Base-by-base conservation (phyloP, 1,140 invertebrate species). In the Tribolium madens region DNA sequence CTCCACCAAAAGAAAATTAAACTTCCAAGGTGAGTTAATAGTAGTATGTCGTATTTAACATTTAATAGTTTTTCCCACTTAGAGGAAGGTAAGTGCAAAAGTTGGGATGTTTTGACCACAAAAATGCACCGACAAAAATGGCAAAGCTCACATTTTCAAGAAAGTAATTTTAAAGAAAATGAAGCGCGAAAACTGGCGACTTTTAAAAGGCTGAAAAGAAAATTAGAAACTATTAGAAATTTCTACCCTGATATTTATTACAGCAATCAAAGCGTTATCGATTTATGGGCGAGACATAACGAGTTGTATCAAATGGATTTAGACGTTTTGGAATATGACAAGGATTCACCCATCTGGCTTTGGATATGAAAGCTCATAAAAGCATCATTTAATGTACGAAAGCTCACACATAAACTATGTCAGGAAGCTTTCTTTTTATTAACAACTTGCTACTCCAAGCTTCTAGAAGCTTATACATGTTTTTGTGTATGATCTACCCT, bases 381-480 rank as follows among this genome's bases (percentile, higher is more conserved):
- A 52, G 14, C 21, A 26, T 26, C 21, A 50, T 50, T 14, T 50
- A 17, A 57, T 57, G 17, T 57, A 57, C 52, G 17, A 18, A 57
- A 21, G 52, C 15, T 18, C 10, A 26, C 52, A 57, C 17, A 57
- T 50, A 50, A 50, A 50, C 48, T 14, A 50, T 50, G 48, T 50
- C 15, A 17, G 48, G 12, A 17, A 57, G 17, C 17, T 57, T 57
- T 57, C 52, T 57, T 57, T 21, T 57, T 57, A 57, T 57, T 57
- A 57, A 57, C 52, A 18, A 17, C 14, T 57, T 57, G 14, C 52
- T 57, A 21, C 17, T 57, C 14, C 21, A 2, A 57, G 9, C 17
- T 21, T 21, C 52, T 57, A 57, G 52, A 57, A 57, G 52, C 52
- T 57, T 57, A 57, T 57, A 21, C 52, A 17, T 57, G 52, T 57